Evolutionary conservation across 2,113 vertebrate species (phyloP).

Genomic region (Sturnus vulgaris): DNA sequence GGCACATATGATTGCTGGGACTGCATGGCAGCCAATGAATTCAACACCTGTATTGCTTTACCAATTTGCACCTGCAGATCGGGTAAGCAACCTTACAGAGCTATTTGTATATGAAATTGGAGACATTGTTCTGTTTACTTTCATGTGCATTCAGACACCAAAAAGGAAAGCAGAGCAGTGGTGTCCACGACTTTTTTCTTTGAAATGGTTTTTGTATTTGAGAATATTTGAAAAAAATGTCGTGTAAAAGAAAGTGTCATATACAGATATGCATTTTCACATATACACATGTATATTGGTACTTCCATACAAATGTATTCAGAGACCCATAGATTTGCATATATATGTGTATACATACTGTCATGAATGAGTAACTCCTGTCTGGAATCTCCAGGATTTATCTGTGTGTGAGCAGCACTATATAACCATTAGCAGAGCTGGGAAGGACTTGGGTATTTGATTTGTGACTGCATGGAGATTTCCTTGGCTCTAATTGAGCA

Average conservation of each 20-base stretch:
- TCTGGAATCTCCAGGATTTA: neutral
- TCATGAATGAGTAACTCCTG: neutral
- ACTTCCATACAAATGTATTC: neutral
- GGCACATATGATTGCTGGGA: neutral
- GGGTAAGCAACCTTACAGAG: neutral
- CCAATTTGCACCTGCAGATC: neutral
- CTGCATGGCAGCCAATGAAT: neutral
- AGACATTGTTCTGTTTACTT: neutral
- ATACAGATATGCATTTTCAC: neutral
- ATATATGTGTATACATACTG: neutral
- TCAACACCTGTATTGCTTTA: neutral
- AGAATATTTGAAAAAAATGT: neutral
- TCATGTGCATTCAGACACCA: neutral
- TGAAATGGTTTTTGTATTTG: neutral
- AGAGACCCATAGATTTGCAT: neutral
- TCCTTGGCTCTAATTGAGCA: constrained; percentile 28
- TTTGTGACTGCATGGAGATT: neutral
- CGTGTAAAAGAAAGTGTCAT: neutral
- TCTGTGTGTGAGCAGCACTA: neutral
- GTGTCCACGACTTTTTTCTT: neutral
- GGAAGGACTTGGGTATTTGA: neutral
- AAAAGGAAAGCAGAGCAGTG: neutral
- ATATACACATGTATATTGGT: neutral
- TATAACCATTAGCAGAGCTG: neutral
- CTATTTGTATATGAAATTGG: neutral